phyloP scores from a whole-genome alignment of 2,888 invertebrate genomes.

The Aporophyla lueneburgensis region DNA sequence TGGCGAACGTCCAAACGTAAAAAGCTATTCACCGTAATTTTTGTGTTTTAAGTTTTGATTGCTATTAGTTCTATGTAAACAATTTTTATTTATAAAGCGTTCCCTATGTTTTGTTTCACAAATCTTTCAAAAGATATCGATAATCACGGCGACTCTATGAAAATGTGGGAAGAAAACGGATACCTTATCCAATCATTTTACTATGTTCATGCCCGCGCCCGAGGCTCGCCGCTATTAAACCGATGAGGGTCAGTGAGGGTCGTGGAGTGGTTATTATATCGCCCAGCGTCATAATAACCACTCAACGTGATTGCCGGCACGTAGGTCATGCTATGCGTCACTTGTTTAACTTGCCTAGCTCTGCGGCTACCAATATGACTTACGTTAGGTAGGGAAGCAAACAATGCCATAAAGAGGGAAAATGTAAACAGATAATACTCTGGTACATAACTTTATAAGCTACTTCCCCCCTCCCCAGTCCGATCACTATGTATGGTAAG shows the following conservation, averaged over 20 bases:
- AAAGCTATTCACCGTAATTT: slow-evolving; percentile 19
- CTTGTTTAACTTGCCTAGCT: slow-evolving; percentile 2
- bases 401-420: neutral
- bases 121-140: no score
- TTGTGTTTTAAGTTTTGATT: slow-evolving; percentile 15
- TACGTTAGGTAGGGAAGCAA: neutral
- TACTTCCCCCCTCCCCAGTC: no score
- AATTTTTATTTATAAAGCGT: neutral
- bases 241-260: no score
- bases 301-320: slow-evolving; percentile 11
- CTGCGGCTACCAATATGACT: neutral
- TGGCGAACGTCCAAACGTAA: slow-evolving; percentile 51
- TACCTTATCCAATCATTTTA: neutral
- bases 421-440: neutral
- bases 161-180: neutral
- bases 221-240: neutral
- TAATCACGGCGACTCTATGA: neutral
- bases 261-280: neutral
- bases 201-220: neutral
- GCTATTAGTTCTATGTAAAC: neutral
- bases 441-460: neutral
- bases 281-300: neutral
- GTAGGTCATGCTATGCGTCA: slow-evolving; percentile 30
- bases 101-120: slow-evolving; percentile 8
- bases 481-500: no score